Conservation (phyloP, 2,113 vertebrate species). For the Mirounga angustirostris region DNA sequence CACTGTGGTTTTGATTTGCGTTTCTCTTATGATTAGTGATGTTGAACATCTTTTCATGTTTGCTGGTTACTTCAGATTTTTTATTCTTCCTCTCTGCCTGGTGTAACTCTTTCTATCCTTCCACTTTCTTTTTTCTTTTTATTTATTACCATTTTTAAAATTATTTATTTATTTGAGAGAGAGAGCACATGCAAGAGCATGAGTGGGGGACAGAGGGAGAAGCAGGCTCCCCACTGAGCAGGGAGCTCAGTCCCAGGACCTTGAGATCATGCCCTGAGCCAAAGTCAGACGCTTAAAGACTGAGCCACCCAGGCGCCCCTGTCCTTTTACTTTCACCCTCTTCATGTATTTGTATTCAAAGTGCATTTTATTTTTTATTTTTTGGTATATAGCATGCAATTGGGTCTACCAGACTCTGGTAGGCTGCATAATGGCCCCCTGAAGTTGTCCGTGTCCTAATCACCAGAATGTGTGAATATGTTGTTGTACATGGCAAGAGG, state of each 20-base stretch:
- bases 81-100: not conserved
- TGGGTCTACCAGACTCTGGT: not conserved
- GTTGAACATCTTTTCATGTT: not conserved
- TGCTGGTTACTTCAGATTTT: not conserved
- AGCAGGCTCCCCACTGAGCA: not conserved
- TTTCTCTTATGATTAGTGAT: not conserved
- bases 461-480: not conserved
- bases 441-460: not conserved
- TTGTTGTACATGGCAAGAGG: not conserved
- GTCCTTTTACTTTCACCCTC: not conserved
- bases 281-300: not conserved
- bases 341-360: slow-evolving; percentile 23
- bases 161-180: too few species aligned
- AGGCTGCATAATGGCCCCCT: not conserved
- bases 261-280: not conserved
- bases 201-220: too few species aligned
- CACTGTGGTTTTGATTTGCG: not conserved
- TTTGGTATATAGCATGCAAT: not conserved
- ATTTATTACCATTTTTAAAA: too few species aligned
- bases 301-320: too few species aligned
- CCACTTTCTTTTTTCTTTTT: not conserved
- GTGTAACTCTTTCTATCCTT: not conserved
- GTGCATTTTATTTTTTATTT: not conserved
- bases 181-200: too few species aligned
- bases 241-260: not conserved